Evolutionary conservation across 2,797 vertebrate genomes (phyloP).

Genomic region (Macropodus opercularis): DNA sequence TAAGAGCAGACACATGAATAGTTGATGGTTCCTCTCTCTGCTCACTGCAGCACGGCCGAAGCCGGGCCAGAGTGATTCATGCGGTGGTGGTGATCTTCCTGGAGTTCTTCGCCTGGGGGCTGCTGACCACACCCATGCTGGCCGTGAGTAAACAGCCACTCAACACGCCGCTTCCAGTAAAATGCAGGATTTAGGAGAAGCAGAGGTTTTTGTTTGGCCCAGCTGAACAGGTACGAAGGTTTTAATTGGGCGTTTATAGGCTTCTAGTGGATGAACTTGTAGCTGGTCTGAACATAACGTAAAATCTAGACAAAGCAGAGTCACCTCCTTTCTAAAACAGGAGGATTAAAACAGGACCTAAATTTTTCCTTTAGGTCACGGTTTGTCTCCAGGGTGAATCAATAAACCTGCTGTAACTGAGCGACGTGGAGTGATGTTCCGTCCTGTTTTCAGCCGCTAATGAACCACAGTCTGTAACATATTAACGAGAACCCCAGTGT

Average conservation of each 20-base stretch:
- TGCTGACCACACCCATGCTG: constrained; percentile 93
- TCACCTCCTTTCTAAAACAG: neutral
- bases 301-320: neutral
- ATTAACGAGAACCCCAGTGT: too few species aligned
- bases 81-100: constrained; percentile 98
- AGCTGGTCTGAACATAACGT: too few species aligned
- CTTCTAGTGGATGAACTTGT: neutral
- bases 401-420: neutral
- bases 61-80: constrained; percentile 90
- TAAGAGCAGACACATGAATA: neutral
- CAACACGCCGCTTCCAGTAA: neutral
- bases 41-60: constrained; percentile 80
- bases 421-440: neutral
- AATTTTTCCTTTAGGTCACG: neutral
- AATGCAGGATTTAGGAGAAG: too few species aligned
- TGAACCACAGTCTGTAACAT: too few species aligned
- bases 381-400: neutral
- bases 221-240: neutral
- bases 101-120: constrained; percentile 97
- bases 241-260: neutral
- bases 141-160: constrained; percentile 82
- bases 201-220: too few species aligned
- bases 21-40: constrained; percentile 11
- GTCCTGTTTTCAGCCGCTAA: neutral
- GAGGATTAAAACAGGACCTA: neutral